These are phyloP conservation scores for Platyrinchus mystaceus DNA, from an alignment of 2,797 vertebrate genomes.

Conservation along the genomic window DNA sequence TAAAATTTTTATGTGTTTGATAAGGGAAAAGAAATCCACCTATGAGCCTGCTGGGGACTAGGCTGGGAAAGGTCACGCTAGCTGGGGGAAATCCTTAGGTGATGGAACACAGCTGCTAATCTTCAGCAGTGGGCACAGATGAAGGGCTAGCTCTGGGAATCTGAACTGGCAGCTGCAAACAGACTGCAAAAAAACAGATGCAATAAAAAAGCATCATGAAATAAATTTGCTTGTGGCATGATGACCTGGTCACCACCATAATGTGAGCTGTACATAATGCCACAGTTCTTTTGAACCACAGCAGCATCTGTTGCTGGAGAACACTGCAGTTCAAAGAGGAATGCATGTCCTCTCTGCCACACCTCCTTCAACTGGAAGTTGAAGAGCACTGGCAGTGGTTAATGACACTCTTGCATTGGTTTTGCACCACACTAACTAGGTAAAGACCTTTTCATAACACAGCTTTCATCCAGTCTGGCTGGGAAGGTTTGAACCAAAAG, in stretches of 20 bases:
- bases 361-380: not conserved
- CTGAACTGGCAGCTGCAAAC: not conserved
- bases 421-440: not conserved
- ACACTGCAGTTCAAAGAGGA: not conserved
- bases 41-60: not conserved
- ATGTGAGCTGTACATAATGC: not conserved
- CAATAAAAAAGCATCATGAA: rapidly evolving
- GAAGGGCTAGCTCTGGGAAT: not conserved
- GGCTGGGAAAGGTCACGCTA: not conserved
- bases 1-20: not conserved
- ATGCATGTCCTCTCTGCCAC: rapidly evolving
- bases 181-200: not conserved
- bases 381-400: not conserved
- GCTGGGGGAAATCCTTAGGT: not conserved
- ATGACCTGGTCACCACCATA: not conserved
- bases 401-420: not conserved
- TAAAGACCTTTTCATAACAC: not conserved
- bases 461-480: not conserved
- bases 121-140: not conserved
- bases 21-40: not conserved
- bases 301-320: not conserved
- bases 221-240: not conserved
- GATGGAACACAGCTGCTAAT: not conserved
- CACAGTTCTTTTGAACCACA: not conserved
- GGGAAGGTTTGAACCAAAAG: not conserved